Evolutionary conservation across 1,140 invertebrate genomes (phyloP).

Genomic region (Hetaerina americana): DNA sequence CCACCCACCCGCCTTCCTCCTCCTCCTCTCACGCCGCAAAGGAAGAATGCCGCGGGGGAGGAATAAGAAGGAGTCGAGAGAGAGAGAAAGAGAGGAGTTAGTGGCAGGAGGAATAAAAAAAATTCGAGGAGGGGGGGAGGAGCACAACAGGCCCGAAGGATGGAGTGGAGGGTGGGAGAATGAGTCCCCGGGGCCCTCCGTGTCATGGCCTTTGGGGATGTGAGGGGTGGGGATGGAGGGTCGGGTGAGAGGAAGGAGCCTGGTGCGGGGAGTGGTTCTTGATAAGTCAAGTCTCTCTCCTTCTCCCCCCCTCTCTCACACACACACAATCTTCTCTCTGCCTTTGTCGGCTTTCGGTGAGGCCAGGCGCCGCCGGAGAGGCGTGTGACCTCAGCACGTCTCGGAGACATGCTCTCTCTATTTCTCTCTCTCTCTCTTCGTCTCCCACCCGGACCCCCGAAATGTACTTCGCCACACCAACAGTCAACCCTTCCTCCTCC

Average conservation of each 20-base stretch:
- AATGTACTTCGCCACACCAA: background rate
- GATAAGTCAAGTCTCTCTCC: too few species aligned
- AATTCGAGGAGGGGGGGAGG: too few species aligned
- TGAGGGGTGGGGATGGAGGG: background rate
- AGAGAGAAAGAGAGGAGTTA: too few species aligned
- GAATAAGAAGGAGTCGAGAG: too few species aligned
- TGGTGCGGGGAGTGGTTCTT: background rate
- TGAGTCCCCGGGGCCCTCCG: background rate
- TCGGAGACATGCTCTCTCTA: background rate
- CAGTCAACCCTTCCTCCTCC: background rate
- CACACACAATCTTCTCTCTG: too few species aligned
- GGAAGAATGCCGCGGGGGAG: background rate
- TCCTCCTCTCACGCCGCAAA: background rate
- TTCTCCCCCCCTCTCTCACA: too few species aligned
- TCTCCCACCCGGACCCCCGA: background rate
- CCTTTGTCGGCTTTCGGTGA: background rate
- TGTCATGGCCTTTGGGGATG: too few species aligned
- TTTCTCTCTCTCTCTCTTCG: too few species aligned
- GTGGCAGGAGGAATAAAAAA: too few species aligned
- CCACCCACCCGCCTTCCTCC: background rate
- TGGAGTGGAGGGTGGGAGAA: too few species aligned
- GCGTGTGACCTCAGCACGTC: background rate
- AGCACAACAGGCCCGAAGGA: background rate
- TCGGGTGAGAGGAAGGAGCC: too few species aligned
- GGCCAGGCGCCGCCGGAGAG: background rate